These are phyloP conservation scores for Cepaea nemoralis DNA, from an alignment of 1,140 invertebrate species.

Conservation along the genomic window DNA sequence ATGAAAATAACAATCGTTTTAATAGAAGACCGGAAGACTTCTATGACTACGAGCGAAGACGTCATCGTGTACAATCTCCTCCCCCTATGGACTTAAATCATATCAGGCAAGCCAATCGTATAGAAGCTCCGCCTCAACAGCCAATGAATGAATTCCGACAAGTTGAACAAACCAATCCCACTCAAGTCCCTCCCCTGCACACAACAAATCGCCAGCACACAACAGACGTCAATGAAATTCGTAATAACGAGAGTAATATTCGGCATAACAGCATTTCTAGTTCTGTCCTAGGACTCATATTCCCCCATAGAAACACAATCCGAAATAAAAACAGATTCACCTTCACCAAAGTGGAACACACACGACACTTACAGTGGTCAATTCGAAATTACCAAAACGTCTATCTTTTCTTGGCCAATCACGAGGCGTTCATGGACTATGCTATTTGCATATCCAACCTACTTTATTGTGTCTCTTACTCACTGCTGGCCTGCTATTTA, in stretches of 20 bases:
- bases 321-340: conserved; percentile 5
- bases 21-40: not conserved
- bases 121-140: too few species aligned
- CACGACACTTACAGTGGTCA: not conserved
- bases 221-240: not conserved
- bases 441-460: not conserved
- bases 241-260: not conserved
- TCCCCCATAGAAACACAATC: not conserved
- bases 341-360: not conserved
- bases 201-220: too few species aligned
- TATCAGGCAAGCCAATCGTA: not conserved
- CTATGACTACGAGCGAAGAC: conserved; percentile 1
- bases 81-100: not conserved
- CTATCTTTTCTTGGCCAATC: too few species aligned
- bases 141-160: not conserved
- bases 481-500: not conserved
- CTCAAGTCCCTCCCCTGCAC: not conserved
- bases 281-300: not conserved
- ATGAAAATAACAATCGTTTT: not conserved
- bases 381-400: too few species aligned
- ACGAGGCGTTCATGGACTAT: not conserved
- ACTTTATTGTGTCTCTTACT: not conserved
- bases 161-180: not conserved
- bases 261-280: not conserved
- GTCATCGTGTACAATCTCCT: conserved; percentile 16